A percentile compares a stretch with the other conserved stretches of the same genome.
Conservation (phyloP, 2,113 vertebrate genomes). For the Ploceus nigricollis region DNA sequence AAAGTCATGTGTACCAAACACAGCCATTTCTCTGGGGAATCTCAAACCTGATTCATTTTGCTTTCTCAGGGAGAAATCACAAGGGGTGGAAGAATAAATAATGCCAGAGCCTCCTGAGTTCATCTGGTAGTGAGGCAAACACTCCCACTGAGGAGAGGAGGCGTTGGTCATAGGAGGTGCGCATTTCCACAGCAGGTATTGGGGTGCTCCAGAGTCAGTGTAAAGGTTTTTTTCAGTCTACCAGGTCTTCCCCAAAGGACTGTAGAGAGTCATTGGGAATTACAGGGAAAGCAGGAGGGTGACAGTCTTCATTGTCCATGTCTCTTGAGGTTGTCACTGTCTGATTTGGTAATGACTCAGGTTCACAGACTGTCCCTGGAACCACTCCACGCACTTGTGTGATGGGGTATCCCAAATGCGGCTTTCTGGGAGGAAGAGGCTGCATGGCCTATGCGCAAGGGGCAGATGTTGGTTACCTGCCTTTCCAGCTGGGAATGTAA, state of each 20-base stretch:
- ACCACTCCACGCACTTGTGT: neutral
- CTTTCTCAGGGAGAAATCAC: neutral
- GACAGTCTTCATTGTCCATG: neutral
- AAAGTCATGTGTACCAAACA: constrained; percentile 2
- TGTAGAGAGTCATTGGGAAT: neutral
- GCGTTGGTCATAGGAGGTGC: neutral
- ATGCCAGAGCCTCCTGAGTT: neutral
- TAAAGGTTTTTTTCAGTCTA: neutral
- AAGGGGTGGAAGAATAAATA: constrained; percentile 6
- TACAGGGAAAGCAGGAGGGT: neutral
- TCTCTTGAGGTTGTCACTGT: neutral
- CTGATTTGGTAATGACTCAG: neutral
- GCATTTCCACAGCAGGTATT: neutral
- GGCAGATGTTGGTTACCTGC: neutral
- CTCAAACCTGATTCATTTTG: constrained; percentile 19
- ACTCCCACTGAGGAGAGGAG: neutral
- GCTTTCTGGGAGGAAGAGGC: neutral
- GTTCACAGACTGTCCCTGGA: neutral
- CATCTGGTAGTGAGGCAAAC: neutral
- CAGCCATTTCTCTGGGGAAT: constrained; percentile 8
- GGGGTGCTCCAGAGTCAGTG: accelerated
- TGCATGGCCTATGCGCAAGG: neutral
- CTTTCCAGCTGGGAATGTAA: neutral
- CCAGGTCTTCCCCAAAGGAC: neutral
- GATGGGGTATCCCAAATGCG: neutral